Conservation (phyloP, 53 echinoderm and acorn worm genomes). For the Henricia sp. region DNA sequence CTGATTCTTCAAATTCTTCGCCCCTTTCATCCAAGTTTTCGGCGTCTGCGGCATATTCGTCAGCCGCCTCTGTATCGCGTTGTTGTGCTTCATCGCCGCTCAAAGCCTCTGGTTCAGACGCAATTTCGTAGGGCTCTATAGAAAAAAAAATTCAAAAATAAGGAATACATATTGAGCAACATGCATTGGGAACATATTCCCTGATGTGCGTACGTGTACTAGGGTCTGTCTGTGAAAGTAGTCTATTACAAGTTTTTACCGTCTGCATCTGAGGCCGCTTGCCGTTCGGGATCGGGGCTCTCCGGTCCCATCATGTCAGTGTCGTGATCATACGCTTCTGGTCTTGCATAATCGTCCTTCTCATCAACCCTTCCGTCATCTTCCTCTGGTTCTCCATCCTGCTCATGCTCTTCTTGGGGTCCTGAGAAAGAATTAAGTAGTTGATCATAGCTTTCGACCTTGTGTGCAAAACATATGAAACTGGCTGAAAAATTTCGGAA, state of each 20-base stretch:
- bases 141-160: neutral
- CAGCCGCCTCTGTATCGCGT: slow-evolving; percentile 17
- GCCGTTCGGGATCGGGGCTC: slow-evolving; percentile 43
- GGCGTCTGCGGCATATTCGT: too few species aligned
- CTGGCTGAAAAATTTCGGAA: too few species aligned
- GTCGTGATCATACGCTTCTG: neutral
- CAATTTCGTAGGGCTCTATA: slow-evolving; percentile 16
- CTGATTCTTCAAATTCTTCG: slow-evolving; percentile 14
- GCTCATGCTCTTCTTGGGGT: too few species aligned
- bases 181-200: neutral
- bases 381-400: slow-evolving; percentile 37
- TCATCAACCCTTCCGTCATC: too few species aligned
- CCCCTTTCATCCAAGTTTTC: slow-evolving; percentile 7
- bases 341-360: slow-evolving; percentile 15
- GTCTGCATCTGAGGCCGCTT: slow-evolving; percentile 36
- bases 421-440: too few species aligned
- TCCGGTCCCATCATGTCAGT: slow-evolving; percentile 46
- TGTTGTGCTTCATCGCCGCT: slow-evolving; percentile 38
- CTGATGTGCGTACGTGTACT: neutral
- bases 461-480: too few species aligned
- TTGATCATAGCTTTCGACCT: too few species aligned
- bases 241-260: neutral
- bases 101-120: neutral
- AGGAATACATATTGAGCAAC: neutral
- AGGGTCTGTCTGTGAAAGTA: neutral